These are phyloP conservation scores for Diplodus puntazzo DNA, from an alignment of 2,797 vertebrate genomes.

Conservation along the genomic window DNA sequence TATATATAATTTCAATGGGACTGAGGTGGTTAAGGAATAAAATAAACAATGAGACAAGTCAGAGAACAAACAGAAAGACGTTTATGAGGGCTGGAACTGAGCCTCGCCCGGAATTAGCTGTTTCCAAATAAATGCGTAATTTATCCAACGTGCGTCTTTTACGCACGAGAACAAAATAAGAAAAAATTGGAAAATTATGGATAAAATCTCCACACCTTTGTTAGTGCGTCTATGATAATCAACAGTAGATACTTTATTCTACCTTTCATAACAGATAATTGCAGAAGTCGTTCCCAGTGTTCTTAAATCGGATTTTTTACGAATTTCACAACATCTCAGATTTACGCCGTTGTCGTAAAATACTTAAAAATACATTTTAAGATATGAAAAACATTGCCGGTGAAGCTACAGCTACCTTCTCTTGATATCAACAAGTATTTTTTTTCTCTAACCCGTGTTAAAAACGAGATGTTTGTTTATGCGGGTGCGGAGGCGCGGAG, in stretches of 20 bases:
- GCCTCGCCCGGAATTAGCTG: neutral
- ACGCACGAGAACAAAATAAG: too few species aligned
- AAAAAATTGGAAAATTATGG: too few species aligned
- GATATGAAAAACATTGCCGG: neutral
- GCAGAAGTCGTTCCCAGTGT: too few species aligned
- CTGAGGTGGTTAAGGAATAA: too few species aligned
- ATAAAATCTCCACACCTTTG: neutral
- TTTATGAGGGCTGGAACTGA: neutral
- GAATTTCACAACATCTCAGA: too few species aligned
- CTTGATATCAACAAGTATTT: neutral
- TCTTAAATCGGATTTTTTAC: too few species aligned
- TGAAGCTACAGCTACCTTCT: neutral
- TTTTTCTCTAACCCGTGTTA: neutral
- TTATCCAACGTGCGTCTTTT: conserved; percentile 8
- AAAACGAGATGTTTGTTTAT: conserved; percentile 53
- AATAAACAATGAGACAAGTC: conserved; percentile 9
- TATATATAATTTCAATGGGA: too few species aligned
- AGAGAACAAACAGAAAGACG: neutral
- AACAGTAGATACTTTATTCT: rapidly evolving
- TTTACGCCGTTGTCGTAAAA: too few species aligned
- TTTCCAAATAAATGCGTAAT: neutral
- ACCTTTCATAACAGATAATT: neutral
- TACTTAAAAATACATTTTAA: neutral
- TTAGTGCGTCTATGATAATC: neutral
- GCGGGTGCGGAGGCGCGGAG: conserved; percentile 15